Conservation (phyloP, 2,888 invertebrate species). For the Fissipunctia ypsillon region DNA sequence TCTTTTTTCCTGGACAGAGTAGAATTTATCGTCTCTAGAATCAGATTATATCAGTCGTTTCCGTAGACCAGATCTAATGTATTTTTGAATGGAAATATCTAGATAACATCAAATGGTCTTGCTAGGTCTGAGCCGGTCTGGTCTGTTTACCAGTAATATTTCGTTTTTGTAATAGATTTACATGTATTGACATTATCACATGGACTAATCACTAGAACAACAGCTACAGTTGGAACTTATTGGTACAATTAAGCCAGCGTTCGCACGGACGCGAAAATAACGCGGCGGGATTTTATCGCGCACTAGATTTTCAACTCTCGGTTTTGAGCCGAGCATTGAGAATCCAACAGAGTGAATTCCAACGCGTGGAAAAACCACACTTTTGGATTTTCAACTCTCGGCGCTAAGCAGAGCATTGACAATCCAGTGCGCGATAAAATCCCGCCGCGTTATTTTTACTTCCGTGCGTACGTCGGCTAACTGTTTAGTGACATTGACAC, state of each 20-base stretch:
- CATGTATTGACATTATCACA: not conserved
- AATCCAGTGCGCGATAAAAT: no score
- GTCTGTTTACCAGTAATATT: not conserved
- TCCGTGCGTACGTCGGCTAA: no score
- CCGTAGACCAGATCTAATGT: slow-evolving; percentile 7
- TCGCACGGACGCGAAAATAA: no score
- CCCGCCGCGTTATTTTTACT: no score
- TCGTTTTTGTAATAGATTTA: not conserved
- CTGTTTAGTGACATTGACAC: slow-evolving; percentile 7
- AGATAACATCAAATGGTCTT: slow-evolving; percentile 24
- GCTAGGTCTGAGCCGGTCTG: not conserved
- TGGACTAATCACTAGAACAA: slow-evolving; percentile 2
- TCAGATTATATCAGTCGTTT: slow-evolving; percentile 39
- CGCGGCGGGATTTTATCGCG: no score
- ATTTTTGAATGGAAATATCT: slow-evolving; percentile 27
- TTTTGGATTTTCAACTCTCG: no score
- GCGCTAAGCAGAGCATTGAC: no score
- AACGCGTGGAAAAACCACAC: no score
- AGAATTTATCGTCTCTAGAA: slow-evolving; percentile 30
- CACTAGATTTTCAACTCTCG: no score
- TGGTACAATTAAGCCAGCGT: slow-evolving; percentile 39
- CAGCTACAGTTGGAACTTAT: slow-evolving; percentile 4
- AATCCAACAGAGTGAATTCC: no score
- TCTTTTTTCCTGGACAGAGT: slow-evolving; percentile 4
- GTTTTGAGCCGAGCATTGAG: no score